Conservation (phyloP, 2,797 vertebrate species). For the Thalassophryne amazonica region DNA sequence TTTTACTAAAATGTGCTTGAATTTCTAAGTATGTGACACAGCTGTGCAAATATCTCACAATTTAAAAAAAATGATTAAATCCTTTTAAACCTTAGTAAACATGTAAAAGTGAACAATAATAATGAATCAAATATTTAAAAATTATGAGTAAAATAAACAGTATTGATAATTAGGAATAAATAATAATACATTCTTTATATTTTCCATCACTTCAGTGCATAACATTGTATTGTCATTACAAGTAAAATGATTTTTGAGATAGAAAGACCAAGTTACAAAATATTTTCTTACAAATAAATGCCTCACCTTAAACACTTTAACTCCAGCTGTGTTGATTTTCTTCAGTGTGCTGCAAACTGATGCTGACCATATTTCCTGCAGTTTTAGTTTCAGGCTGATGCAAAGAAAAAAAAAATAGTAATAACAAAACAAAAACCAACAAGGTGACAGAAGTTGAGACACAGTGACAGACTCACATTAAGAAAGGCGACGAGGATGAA, state of each 20-base stretch:
- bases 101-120: too few relatives aligned
- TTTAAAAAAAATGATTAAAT: too few relatives aligned
- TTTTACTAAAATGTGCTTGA: background rate
- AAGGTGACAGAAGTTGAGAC: background rate
- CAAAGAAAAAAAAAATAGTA: background rate
- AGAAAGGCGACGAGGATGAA: slow-evolving; percentile 11
- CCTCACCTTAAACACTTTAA: slow-evolving; percentile 63
- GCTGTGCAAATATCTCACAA: too few relatives aligned
- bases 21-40: too few relatives aligned
- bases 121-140: too few relatives aligned
- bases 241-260: background rate
- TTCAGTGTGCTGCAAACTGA: slow-evolving; percentile 22
- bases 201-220: background rate
- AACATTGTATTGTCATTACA: background rate
- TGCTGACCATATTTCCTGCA: slow-evolving; percentile 54
- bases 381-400: slow-evolving; percentile 13
- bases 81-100: too few relatives aligned
- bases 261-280: background rate
- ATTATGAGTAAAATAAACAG: too few relatives aligned
- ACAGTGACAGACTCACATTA: background rate
- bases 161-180: too few relatives aligned
- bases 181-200: background rate
- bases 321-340: slow-evolving; percentile 50
- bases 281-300: background rate
- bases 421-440: background rate